Evolutionary conservation across 2,113 vertebrate species (phyloP).

Genomic region (Petromus typicus): DNA sequence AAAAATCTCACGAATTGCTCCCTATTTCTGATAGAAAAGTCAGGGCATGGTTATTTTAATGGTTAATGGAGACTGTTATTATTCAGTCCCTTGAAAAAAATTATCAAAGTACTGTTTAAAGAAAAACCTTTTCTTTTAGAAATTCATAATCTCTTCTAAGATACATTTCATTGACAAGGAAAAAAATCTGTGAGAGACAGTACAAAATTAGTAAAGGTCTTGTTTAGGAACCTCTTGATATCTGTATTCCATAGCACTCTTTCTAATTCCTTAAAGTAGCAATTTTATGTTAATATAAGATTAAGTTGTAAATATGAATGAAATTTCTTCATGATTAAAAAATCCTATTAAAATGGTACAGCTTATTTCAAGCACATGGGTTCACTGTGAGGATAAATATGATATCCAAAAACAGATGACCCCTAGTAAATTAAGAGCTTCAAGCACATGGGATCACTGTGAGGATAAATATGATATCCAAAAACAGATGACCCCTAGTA

Average conservation of each 20-base stretch:
- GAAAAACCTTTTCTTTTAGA: background rate
- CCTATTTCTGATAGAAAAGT: background rate
- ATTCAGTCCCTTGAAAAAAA: background rate
- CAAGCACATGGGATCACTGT: background rate
- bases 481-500: background rate
- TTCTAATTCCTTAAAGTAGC: background rate
- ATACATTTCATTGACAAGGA: background rate
- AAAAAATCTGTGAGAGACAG: background rate
- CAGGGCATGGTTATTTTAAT: background rate
- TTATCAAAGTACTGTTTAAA: background rate
- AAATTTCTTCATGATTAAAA: background rate
- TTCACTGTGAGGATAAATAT: background rate
- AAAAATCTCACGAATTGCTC: background rate
- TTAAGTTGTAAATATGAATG: background rate
- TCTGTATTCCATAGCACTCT: background rate
- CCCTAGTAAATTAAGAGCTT: background rate
- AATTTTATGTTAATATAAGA: slow-evolving; percentile 21
- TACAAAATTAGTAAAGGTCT: background rate
- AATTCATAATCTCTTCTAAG: background rate
- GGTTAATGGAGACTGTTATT: background rate
- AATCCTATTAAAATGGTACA: background rate
- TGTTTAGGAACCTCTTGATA: background rate
- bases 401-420: slow-evolving; percentile 29
- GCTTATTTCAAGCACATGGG: background rate
- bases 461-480: slow-evolving; percentile 9